Conservation (phyloP, 2,113 vertebrate species). For the Osmerus mordax region DNA sequence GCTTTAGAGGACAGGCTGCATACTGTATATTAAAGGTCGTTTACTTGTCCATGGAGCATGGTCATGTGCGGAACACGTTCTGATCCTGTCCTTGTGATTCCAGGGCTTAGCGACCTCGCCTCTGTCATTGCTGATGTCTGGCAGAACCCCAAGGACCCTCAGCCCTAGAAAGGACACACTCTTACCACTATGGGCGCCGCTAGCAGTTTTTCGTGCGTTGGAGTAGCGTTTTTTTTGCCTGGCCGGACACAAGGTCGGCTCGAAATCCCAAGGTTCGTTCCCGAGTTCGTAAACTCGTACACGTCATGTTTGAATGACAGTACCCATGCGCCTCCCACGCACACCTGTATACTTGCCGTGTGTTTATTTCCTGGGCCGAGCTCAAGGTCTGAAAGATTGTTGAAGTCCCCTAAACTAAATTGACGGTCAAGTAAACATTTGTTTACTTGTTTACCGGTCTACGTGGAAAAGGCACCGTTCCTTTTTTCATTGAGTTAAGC, state of each 20-base stretch:
- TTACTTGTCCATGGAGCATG: constrained; percentile 51
- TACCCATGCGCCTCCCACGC: no score
- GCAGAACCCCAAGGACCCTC: constrained; percentile 43
- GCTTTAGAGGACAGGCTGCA: constrained; percentile 49
- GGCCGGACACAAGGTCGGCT: constrained; percentile 54
- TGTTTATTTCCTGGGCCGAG: no score
- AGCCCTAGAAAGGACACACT: constrained; percentile 10
- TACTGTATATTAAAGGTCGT: constrained; percentile 55
- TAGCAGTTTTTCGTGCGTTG: neutral
- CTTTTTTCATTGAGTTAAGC: constrained; percentile 51
- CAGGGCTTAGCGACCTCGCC: constrained; percentile 39
- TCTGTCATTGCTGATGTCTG: constrained; percentile 42
- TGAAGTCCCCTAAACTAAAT: constrained; percentile 4
- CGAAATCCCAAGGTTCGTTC: constrained; percentile 53
- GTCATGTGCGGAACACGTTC: constrained; percentile 44
- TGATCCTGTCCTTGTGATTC: constrained; percentile 41
- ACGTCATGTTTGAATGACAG: no score
- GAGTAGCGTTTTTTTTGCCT: neutral
- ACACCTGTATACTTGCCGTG: no score
- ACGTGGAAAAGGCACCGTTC: constrained; percentile 43
- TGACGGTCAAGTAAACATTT: constrained; percentile 43
- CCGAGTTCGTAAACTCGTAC: constrained; percentile 3
- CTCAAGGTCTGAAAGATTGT: neutral
- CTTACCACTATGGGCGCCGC: neutral
- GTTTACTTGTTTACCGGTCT: constrained; percentile 40